Conservation (phyloP, 2,797 vertebrate genomes). For the Oryzias dopingdopingensis region DNA sequence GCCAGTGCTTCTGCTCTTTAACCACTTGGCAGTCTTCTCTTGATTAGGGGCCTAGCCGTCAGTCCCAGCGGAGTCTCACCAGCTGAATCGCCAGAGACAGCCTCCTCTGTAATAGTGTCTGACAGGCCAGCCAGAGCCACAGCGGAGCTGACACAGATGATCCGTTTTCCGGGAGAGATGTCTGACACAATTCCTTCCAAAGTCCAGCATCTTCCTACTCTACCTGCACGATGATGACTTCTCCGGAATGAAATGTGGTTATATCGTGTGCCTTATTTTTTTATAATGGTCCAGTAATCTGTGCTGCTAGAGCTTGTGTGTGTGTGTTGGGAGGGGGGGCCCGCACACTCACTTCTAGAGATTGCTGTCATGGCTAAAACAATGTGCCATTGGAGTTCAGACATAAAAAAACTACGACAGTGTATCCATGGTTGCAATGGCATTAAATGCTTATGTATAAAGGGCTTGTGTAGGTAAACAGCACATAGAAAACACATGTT, state of each 20-base stretch:
- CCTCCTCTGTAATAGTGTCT: constrained; percentile 76
- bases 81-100: constrained; percentile 67
- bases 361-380: too few species aligned
- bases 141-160: constrained; percentile 74
- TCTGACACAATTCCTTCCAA: constrained; percentile 41
- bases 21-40: constrained; percentile 75
- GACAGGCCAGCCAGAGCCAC: constrained; percentile 72
- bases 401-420: neutral
- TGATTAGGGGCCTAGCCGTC: constrained; percentile 69
- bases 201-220: constrained; percentile 33
- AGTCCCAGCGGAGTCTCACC: constrained; percentile 65
- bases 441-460: constrained; percentile 1
- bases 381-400: neutral
- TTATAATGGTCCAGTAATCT: too few species aligned
- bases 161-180: constrained; percentile 59
- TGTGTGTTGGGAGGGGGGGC: too few species aligned
- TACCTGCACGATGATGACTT: constrained; percentile 14
- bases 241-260: too few species aligned
- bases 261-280: too few species aligned
- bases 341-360: too few species aligned
- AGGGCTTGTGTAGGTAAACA: neutral
- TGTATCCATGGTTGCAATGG: neutral
- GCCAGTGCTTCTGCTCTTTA: constrained; percentile 68
- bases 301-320: neutral
- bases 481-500: neutral